A percentile compares a stretch with the other conserved stretches of the same genome.
phyloP scores from a whole-genome alignment of 2,888 invertebrate species.

The Tetanocera ferruginea region DNA sequence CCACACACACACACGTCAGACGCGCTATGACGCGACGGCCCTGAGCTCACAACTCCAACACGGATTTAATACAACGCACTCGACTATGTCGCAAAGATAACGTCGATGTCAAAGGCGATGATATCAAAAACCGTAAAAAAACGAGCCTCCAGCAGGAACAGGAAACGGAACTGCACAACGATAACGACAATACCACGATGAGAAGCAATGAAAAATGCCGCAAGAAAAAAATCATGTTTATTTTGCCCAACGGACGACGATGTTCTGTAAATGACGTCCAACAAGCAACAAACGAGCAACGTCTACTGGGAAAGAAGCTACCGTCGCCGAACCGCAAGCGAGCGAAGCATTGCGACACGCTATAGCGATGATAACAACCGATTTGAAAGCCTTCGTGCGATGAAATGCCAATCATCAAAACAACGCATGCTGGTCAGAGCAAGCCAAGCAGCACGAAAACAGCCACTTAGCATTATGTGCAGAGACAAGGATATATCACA shows the following conservation, averaged over 20 bases:
- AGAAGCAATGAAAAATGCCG: conserved; percentile 28
- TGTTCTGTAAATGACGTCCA: not conserved
- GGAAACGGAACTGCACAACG: conserved; percentile 46
- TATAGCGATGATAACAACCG: conserved; percentile 51
- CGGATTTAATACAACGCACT: conserved; percentile 15
- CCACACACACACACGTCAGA: conserved; percentile 27
- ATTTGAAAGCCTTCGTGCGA: conserved; percentile 57
- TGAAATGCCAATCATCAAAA: conserved; percentile 57
- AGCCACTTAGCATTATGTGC: conserved; percentile 37
- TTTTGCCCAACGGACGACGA: conserved; percentile 40
- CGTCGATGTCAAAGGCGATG: conserved; percentile 47
- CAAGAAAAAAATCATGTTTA: conserved; percentile 38
- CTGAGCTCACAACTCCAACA: not conserved
- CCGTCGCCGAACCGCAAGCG: conserved; percentile 42
- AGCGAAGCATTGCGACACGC: not conserved
- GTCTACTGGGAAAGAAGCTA: not conserved
- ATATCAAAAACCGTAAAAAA: conserved; percentile 16
- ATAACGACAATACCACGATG: conserved; percentile 32
- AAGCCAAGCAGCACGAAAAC: conserved; percentile 44
- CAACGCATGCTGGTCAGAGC: conserved; percentile 49
- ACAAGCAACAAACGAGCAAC: conserved; percentile 5
- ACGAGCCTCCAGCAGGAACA: conserved; percentile 36
- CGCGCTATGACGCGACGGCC: not conserved
- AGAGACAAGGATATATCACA: conserved; percentile 36
- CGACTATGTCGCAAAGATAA: conserved; percentile 25